Evolutionary conservation across 2,113 vertebrate genomes (phyloP).

Genomic region (Phainopepla nitens): DNA sequence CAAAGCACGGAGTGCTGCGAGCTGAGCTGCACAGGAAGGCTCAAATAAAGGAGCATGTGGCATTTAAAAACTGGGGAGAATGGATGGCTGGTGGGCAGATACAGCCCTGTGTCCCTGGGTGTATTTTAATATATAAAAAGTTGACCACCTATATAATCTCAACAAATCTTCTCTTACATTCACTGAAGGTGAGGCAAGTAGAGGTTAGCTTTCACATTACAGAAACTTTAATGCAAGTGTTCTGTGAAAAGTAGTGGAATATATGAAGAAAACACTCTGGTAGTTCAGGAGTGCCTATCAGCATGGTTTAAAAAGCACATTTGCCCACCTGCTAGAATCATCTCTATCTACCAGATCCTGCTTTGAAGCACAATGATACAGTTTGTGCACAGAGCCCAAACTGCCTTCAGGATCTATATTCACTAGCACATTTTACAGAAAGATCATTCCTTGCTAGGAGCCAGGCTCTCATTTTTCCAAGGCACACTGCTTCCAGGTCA

Average conservation of each 20-base stretch:
- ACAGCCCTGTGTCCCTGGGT: background rate
- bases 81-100: background rate
- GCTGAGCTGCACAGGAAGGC: background rate
- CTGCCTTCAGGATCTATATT: background rate
- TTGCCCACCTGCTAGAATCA: background rate
- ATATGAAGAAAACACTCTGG: background rate
- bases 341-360: background rate
- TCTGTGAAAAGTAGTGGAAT: background rate
- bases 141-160: background rate
- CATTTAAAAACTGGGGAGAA: background rate
- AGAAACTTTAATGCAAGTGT: background rate
- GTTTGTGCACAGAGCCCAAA: background rate
- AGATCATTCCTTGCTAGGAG: background rate
- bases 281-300: background rate
- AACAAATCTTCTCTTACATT: background rate
- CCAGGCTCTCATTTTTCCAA: background rate
- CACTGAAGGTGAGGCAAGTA: background rate
- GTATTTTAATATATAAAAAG: background rate
- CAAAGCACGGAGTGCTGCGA: background rate
- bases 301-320: background rate
- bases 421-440: background rate
- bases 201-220: background rate
- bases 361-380: background rate
- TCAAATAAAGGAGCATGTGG: background rate
- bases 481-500: background rate